These are phyloP conservation scores for Megalopta genalis DNA, from an alignment of 1,140 invertebrate genomes.

Conservation along the genomic window DNA sequence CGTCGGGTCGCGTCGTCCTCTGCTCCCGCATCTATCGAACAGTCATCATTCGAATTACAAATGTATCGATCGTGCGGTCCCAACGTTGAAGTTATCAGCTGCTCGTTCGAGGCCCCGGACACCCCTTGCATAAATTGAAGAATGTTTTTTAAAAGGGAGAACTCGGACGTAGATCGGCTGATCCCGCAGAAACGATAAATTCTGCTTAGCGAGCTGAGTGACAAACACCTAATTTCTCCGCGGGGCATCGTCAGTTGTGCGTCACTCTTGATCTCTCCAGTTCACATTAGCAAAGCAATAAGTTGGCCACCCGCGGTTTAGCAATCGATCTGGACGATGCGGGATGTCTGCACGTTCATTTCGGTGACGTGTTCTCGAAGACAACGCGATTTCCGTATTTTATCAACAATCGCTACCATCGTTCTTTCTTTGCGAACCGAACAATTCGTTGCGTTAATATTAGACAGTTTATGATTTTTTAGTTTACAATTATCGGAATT, in stretches of 20 bases:
- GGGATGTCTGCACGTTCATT: conserved; percentile 13
- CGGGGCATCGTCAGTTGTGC: conserved; percentile 44
- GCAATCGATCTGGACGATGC: conserved; percentile 33
- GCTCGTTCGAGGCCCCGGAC: conserved; percentile 9
- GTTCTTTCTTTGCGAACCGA: too few relatives aligned
- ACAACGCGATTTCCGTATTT: not conserved
- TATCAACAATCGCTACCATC: not conserved
- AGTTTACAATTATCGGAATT: too few relatives aligned
- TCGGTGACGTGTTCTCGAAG: not conserved
- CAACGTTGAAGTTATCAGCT: conserved; percentile 24
- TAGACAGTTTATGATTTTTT: too few relatives aligned
- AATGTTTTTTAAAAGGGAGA: not conserved
- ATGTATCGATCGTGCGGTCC: conserved; percentile 18
- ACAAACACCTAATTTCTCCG: conserved; percentile 56
- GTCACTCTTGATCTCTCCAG: conserved; percentile 45
- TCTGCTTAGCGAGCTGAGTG: conserved; percentile 44
- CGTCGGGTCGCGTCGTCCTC: not conserved
- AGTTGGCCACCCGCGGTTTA: conserved; percentile 54
- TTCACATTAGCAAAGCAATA: conserved; percentile 58
- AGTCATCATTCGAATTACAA: conserved; percentile 36
- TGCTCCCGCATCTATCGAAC: conserved; percentile 7
- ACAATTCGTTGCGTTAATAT: too few relatives aligned
- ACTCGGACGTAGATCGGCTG: conserved; percentile 23
- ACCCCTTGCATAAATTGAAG: conserved; percentile 38
- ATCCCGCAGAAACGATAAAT: conserved; percentile 60